Evolutionary conservation across 37 sponge, comb jelly and placozoan species (phyloP).

Genomic region (Halisarca cf. caerulea): DNA sequence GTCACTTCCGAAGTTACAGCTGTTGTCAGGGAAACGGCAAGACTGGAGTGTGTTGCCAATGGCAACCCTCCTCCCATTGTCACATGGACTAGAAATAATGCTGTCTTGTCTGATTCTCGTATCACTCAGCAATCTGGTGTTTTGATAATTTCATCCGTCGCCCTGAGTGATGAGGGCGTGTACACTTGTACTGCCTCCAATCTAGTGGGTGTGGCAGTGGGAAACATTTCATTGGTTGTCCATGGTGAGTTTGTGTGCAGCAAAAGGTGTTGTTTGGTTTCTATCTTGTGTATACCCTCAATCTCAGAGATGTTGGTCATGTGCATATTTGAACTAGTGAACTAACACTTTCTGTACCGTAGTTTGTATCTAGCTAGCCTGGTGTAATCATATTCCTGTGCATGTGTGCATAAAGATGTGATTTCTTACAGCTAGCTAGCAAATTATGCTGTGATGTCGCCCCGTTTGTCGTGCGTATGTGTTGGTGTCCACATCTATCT

Average conservation of each 20-base stretch:
- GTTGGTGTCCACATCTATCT: no score
- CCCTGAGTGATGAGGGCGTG: constrained; percentile 38
- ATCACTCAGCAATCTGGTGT: background rate
- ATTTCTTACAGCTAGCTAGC: no score
- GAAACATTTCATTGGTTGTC: background rate
- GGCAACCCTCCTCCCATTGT: constrained; percentile 21
- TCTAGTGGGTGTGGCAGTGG: background rate
- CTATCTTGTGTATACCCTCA: no score
- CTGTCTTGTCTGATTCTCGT: background rate
- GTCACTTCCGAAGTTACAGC: background rate
- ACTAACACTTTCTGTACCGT: no score
- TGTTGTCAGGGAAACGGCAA: background rate
- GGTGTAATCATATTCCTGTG: no score
- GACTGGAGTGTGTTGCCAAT: constrained; percentile 10
- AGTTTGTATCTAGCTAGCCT: no score
- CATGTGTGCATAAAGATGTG: no score
- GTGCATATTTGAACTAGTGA: no score
- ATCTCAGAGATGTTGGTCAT: no score
- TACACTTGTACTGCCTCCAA: constrained; percentile 66
- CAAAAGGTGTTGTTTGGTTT: no score
- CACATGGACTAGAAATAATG: background rate
- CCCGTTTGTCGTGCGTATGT: no score
- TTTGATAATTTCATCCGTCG: constrained; percentile 25
- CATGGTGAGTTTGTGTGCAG: background rate
- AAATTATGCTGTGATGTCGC: no score